Evolutionary conservation across 2,888 invertebrate genomes (phyloP), one percentile per base, ranked within the genome.

Genomic region (Cryptocephalus primarius): DNA sequence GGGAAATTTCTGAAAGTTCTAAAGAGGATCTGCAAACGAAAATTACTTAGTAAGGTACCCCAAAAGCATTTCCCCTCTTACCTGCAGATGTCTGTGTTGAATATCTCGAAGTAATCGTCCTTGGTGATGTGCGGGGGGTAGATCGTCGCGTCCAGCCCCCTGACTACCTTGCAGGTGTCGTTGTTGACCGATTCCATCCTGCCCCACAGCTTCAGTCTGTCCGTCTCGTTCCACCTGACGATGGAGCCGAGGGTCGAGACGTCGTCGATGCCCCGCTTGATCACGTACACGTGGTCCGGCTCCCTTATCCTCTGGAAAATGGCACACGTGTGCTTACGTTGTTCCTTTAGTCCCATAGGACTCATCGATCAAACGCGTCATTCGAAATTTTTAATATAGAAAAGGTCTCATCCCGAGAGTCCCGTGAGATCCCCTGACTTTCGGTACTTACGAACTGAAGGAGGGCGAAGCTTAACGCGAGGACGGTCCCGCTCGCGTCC

Each of bases 11-110:
- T n/a, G n/a, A n/a, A n/a, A n/a, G n/a, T n/a, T n/a, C n/a, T n/a
- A n/a, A n/a, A n/a, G n/a, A n/a, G n/a, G n/a, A n/a, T n/a, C n/a
- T n/a, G n/a, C n/a, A n/a, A n/a, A n/a, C n/a, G n/a, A n/a, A n/a
- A n/a, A n/a, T n/a, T n/a, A n/a, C n/a, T n/a, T n/a, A n/a, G n/a
- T n/a, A n/a, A n/a, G n/a, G n/a, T n/a, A n/a, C n/a, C 22, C 6
- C 22, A 6, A 6, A 22, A 22, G 22, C 22, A 22, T 2, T 4
- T 6, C 22, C 22, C 22, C 36, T 44, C 48, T 67, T 53, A 77
- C 80, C 80, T 75, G 69, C 86, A 87, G 52, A 87, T 75, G 58
- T 86, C 85, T 0, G 79, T 72, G 50, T 77, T 77, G 40, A 78
- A 75, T 9, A 78, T 75, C 60, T 72, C 70, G 22, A 79, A 54